Evolutionary conservation across 92 coral and sea anemone genomes (phyloP).

Genomic region (Zoanthus sociatus): DNA sequence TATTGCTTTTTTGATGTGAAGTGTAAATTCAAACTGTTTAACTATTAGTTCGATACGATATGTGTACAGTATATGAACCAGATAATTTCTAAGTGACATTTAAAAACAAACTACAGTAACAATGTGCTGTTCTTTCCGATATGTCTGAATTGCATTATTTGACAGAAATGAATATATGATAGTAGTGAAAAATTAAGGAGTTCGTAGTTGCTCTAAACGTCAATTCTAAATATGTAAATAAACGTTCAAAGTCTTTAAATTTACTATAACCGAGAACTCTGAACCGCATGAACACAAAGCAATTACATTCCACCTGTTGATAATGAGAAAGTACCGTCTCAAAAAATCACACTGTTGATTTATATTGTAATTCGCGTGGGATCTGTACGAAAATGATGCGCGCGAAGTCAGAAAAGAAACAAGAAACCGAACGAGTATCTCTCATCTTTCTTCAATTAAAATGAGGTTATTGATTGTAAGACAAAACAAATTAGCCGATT

Average conservation of each 20-base stretch:
- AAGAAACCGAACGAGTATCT: not conserved
- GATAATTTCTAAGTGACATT: too few relatives aligned
- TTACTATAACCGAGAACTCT: not conserved
- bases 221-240: too few relatives aligned
- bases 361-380: not conserved
- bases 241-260: too few relatives aligned
- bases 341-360: not conserved
- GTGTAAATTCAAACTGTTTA: too few relatives aligned
- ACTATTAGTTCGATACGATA: too few relatives aligned
- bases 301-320: constrained; percentile 40
- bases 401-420: not conserved
- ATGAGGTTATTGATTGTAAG: not conserved
- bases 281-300: not conserved
- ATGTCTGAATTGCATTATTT: too few relatives aligned
- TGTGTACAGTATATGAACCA: too few relatives aligned
- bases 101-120: too few relatives aligned
- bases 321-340: not conserved
- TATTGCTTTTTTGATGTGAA: too few relatives aligned
- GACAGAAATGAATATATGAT: too few relatives aligned
- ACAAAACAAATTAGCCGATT: not conserved
- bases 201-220: too few relatives aligned
- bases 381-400: not conserved
- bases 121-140: too few relatives aligned
- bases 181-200: not conserved
- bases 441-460: not conserved